Evolutionary conservation across 1,140 invertebrate genomes (phyloP), one percentile per base, ranked within the genome.

Genomic region (Drosophila mayri): DNA sequence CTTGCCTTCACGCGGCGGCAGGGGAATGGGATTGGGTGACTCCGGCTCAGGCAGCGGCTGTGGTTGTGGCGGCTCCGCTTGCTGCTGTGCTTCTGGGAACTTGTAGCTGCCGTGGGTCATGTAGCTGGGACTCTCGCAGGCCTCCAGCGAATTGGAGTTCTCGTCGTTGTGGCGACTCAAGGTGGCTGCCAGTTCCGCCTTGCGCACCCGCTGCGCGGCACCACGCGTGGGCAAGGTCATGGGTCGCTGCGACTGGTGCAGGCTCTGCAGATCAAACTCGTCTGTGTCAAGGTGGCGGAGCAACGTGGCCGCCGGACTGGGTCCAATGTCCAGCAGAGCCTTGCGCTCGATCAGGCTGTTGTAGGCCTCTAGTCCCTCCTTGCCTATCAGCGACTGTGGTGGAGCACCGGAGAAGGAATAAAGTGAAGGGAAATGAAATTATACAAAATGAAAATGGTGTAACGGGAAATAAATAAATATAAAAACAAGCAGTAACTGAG

Each of bases 331-430:
- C 63, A 92, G 49, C 47, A 90, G 77, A n/a, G 78, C 73, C 54
- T 92, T 92, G 37, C 91, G 96, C 79, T 98, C 97, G 41, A 99
- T 97, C 37, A 99, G 93, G 78, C 96, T 96, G 90, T 97, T 97
- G 94, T 99, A 99, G 0, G 97, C 98, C 90, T 97, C 96, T 87
- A 98, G 97, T 37, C 97, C 95, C 84, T 97, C 96, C 75, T 96
- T 95, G n/a, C 96, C 96, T 64, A 97, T 93, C 40, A 95, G 95
- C 6, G 95, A 95, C 96, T 97, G 93, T 5, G 5, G 14, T 11
- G 38, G 18, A 10, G 50, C 32, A 14, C 8, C 35, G 37, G 25
- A 28, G 20, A 43, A 38, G 44, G 43, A 60, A 44, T 55, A 55
- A 63, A 59, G 18, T 20, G 40, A 71, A 64, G 46, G 63, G 47